phyloP scores from a whole-genome alignment of 2,113 vertebrate genomes.

The Diadophis punctatus region DNA sequence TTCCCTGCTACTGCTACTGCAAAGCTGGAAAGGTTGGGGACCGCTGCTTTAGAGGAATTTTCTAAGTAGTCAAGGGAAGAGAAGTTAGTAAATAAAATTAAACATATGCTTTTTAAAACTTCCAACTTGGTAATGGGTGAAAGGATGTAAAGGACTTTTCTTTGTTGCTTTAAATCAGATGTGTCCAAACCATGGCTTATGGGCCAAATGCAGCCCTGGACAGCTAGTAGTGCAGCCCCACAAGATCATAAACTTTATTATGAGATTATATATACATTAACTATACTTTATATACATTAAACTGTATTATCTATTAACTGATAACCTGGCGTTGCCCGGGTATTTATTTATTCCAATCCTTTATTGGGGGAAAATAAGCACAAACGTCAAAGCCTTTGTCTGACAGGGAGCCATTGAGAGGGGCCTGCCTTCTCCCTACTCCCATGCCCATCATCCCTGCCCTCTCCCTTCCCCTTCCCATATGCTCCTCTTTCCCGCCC shows the following conservation, averaged over 20 bases:
- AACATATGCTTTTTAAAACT: not conserved
- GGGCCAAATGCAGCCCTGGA: not conserved
- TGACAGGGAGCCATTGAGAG: no score
- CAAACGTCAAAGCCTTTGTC: no score
- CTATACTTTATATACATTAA: not conserved
- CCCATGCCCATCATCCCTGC: no score
- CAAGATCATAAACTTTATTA: not conserved
- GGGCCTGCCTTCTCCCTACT: no score
- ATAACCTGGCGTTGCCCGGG: no score
- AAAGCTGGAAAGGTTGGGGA: not conserved
- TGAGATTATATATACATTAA: not conserved
- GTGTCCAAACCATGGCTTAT: not conserved
- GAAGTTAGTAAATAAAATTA: not conserved
- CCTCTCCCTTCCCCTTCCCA: no score
- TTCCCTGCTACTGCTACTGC: not conserved
- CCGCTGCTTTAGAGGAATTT: not conserved
- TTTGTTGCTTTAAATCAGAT: not conserved
- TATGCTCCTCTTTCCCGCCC: no score
- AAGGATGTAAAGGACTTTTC: not conserved
- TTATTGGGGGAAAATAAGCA: no score
- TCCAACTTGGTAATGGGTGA: not conserved
- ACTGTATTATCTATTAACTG: no score
- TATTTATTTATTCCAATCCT: no score
- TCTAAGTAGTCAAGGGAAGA: not conserved
- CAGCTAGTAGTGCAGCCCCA: not conserved